phyloP scores from a whole-genome alignment of 2,113 vertebrate species.

The Nesogale talazaci region DNA sequence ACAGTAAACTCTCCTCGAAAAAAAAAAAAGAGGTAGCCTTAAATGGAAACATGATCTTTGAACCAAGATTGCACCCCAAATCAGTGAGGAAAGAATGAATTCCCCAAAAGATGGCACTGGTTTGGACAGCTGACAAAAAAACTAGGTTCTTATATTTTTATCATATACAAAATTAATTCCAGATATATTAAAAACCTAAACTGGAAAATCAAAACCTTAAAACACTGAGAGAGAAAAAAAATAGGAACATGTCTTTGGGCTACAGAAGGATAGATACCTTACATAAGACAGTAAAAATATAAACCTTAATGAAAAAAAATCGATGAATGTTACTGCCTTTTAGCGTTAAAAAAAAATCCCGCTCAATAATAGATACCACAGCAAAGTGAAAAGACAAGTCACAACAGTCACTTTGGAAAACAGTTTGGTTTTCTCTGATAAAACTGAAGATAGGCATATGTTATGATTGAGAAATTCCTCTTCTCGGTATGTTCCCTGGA shows the following conservation, averaged over 20 bases:
- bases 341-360: slow-evolving; percentile 54
- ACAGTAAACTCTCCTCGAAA: slow-evolving; percentile 3
- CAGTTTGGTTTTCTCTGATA: not conserved
- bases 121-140: not conserved
- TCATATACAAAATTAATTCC: slow-evolving; percentile 11
- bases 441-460: not conserved
- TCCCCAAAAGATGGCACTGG: not conserved
- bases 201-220: slow-evolving; percentile 18
- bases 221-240: not conserved
- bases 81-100: not conserved
- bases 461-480: slow-evolving; percentile 50
- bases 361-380: slow-evolving; percentile 34
- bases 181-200: slow-evolving; percentile 33
- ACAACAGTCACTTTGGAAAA: slow-evolving; percentile 41
- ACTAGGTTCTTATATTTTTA: not conserved
- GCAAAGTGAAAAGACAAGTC: slow-evolving; percentile 46
- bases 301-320: slow-evolving; percentile 1
- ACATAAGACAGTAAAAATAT: slow-evolving; percentile 1
- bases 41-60: not conserved
- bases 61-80: not conserved
- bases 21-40: not conserved
- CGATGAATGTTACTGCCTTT: slow-evolving; percentile 38
- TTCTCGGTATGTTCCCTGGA: not conserved
- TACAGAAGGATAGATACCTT: slow-evolving; percentile 47
- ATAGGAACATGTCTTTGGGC: slow-evolving; percentile 22